Evolutionary conservation across 2,797 vertebrate species (phyloP).

Genomic region (Eospalax fontanierii): DNA sequence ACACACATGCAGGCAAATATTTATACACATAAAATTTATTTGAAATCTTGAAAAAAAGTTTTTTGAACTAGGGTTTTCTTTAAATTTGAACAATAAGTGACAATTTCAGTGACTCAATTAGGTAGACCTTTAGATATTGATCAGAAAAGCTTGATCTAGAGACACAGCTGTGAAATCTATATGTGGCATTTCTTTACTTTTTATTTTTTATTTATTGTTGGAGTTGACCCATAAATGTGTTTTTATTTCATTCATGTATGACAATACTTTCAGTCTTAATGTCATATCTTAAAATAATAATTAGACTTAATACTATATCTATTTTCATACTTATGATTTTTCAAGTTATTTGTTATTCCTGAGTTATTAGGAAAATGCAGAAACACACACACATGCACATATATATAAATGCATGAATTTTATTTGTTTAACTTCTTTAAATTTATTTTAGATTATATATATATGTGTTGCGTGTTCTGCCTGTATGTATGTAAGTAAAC

Average conservation of each 20-base stretch:
- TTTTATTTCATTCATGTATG: slow-evolving; percentile 29
- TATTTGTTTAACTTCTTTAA: no score
- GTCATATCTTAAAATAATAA: not conserved
- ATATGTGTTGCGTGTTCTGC: no score
- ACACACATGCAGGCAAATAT: no score
- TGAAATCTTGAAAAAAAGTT: no score
- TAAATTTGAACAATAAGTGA: slow-evolving; percentile 6
- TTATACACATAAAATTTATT: no score
- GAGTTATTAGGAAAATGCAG: not conserved
- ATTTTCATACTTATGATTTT: slow-evolving; percentile 47
- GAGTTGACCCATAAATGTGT: not conserved
- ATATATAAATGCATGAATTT: no score
- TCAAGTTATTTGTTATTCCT: slow-evolving; percentile 8
- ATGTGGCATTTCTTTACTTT: not conserved
- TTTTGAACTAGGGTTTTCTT: not conserved
- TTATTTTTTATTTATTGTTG: not conserved
- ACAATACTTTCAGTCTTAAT: not conserved
- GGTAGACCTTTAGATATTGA: not conserved
- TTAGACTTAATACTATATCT: slow-evolving; percentile 27
- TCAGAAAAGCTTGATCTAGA: slow-evolving; percentile 1
- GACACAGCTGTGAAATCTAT: not conserved
- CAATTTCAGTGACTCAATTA: not conserved
- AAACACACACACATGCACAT: not conserved
- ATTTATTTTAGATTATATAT: no score
- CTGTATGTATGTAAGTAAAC: no score